Evolutionary conservation across 2,888 invertebrate species (phyloP).

Genomic region (Phortica okadai): DNA sequence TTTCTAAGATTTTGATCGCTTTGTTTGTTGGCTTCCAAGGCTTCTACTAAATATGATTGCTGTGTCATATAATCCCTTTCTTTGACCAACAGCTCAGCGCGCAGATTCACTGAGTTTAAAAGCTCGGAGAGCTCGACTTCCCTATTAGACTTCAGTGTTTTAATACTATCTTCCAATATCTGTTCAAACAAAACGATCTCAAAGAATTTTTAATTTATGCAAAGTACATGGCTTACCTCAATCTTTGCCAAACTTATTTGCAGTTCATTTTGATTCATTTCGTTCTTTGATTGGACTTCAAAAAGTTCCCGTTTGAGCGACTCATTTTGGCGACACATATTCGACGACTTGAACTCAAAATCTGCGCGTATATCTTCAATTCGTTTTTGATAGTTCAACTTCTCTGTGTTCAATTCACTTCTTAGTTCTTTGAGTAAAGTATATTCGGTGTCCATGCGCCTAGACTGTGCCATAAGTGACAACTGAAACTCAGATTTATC

Average conservation of each 20-base stretch:
- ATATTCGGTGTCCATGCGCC: not conserved
- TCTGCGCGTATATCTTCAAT: not conserved
- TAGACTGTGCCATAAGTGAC: not conserved
- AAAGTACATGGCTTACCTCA: not conserved
- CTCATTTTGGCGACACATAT: not conserved
- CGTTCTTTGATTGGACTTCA: not conserved
- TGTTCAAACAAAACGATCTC: not conserved
- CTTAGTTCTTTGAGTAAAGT: not conserved
- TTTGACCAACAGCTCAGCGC: not conserved
- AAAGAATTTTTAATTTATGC: not conserved
- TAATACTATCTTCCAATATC: not conserved
- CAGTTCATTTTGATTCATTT: slow-evolving; percentile 9
- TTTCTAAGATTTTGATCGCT: not conserved
- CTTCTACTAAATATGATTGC: not conserved
- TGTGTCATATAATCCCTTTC: not conserved
- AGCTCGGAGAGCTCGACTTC: not conserved
- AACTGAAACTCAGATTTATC: too few relatives aligned
- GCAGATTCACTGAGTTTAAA: not conserved
- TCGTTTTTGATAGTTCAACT: not conserved
- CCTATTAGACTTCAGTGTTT: not conserved
- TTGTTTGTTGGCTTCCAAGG: not conserved
- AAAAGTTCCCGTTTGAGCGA: not conserved
- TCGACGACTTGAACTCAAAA: too few relatives aligned
- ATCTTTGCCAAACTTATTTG: slow-evolving; percentile 18
- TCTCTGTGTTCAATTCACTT: not conserved